Percentiles rank a stretch among this genome's conserved stretches.
These are phyloP conservation scores for Pelodytes ibericus DNA, from an alignment of 2,797 vertebrate species.

Conservation along the genomic window DNA sequence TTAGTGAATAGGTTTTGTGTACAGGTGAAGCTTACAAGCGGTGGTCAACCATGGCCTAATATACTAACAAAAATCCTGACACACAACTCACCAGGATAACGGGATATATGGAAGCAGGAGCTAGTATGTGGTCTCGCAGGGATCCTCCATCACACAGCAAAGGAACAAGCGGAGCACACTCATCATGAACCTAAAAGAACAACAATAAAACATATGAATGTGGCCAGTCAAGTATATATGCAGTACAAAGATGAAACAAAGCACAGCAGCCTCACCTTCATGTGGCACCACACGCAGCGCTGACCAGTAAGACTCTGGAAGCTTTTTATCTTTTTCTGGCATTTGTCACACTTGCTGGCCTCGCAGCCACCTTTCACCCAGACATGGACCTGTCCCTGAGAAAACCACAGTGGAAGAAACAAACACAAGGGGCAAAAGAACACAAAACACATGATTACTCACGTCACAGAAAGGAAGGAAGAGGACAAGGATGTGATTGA, in stretches of 20 bases:
- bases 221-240: too few species aligned
- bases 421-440: conserved; percentile 16
- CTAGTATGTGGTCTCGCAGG: conserved; percentile 87
- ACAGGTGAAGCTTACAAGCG: too few species aligned
- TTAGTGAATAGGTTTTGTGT: too few species aligned
- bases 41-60: too few species aligned
- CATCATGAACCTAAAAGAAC: conserved; percentile 81
- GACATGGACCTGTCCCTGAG: conserved; percentile 82
- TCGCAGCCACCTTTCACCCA: conserved; percentile 91
- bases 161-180: conserved; percentile 77
- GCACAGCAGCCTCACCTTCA: conserved; percentile 74
- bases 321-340: conserved; percentile 92
- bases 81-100: conserved; percentile 80
- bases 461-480: neutral
- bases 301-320: conserved; percentile 86
- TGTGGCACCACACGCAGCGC: conserved; percentile 92
- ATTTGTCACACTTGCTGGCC: conserved; percentile 82
- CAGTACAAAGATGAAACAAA: conserved; percentile 1
- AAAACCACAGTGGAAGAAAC: conserved; percentile 15
- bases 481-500: neutral
- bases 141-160: conserved; percentile 81
- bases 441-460: neutral
- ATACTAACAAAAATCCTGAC: too few species aligned
- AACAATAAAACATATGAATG: neutral
- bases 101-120: conserved; percentile 89